Conservation (phyloP, 2,797 vertebrate species). For the Garrulus glandarius region DNA sequence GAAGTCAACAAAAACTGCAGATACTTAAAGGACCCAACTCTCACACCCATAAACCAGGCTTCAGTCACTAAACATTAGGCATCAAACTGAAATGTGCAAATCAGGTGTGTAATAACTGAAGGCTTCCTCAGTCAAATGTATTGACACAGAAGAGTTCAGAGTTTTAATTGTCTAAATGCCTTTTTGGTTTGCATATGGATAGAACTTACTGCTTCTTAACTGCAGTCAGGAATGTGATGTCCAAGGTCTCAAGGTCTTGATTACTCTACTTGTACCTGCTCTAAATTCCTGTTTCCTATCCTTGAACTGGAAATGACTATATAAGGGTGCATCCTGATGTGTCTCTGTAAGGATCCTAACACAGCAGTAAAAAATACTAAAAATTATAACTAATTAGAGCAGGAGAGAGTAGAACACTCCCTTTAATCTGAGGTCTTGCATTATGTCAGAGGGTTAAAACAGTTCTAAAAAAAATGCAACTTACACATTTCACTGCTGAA, state of each 20-base stretch:
- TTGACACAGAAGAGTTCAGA: not conserved
- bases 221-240: not conserved
- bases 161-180: not conserved
- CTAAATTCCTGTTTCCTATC: not conserved
- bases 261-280: not conserved
- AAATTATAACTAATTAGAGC: not conserved
- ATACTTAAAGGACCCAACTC: not conserved
- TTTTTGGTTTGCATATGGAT: not conserved
- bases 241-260: not conserved
- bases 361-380: not conserved
- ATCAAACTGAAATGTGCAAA: not conserved
- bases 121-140: not conserved
- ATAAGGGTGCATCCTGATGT: not conserved
- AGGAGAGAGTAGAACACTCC: not conserved
- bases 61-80: not conserved
- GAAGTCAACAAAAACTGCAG: not conserved
- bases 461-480: not conserved
- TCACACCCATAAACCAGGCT: not conserved
- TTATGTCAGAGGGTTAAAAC: not conserved
- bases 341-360: not conserved
- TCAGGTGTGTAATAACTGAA: not conserved
- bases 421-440: not conserved
- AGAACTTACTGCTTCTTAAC: not conserved
- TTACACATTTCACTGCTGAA: not conserved
- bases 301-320: not conserved